phyloP scores from a whole-genome alignment of 92 coral and sea anemone species.

The Heteractis magnifica region DNA sequence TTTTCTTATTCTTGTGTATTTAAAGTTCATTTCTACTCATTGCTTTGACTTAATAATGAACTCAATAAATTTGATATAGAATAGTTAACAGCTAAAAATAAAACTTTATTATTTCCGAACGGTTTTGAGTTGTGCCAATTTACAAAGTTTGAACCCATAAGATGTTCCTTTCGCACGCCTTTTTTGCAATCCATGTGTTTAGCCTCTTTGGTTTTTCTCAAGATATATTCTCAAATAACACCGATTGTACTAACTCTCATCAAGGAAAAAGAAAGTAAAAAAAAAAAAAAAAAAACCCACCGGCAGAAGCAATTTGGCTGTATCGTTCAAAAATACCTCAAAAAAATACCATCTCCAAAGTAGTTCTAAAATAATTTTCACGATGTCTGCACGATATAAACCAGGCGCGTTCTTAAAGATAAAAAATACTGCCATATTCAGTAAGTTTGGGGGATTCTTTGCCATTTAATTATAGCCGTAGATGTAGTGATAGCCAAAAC shows the following conservation, averaged over 20 bases:
- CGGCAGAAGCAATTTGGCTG: background rate
- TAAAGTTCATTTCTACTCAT: constrained; percentile 15
- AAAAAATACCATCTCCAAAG: background rate
- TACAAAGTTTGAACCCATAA: background rate
- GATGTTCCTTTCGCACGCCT: background rate
- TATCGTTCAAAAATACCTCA: background rate
- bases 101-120: background rate
- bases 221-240: background rate
- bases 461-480: background rate
- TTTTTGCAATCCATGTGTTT: background rate
- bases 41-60: background rate
- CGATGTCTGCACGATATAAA: background rate
- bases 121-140: constrained; percentile 1
- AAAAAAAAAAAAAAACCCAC: too few species aligned
- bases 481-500: background rate
- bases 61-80: background rate
- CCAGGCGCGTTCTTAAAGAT: background rate
- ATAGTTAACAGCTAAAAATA: background rate
- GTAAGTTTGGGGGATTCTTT: background rate
- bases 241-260: background rate
- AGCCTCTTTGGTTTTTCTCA: background rate
- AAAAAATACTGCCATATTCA: background rate
- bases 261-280: background rate
- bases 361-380: background rate
- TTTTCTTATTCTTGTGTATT: background rate